phyloP scores from a whole-genome alignment of 2,797 vertebrate genomes.

The Graptemys geographica region DNA sequence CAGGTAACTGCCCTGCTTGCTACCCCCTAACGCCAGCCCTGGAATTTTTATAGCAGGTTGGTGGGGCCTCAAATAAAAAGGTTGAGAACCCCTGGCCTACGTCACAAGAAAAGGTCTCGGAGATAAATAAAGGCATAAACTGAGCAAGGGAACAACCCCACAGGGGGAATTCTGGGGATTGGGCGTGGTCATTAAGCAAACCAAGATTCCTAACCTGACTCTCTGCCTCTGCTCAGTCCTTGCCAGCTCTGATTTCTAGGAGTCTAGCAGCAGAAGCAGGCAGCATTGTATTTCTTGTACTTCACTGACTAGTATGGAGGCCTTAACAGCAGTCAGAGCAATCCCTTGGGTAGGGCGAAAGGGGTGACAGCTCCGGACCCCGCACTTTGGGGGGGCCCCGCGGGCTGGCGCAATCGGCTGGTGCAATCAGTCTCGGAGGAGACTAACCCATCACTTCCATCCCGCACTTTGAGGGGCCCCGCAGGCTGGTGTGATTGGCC shows the following conservation, averaged over 20 bases:
- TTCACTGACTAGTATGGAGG: not conserved
- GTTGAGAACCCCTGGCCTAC: not conserved
- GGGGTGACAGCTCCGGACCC: no score
- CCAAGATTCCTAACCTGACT: not conserved
- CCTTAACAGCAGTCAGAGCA: not conserved
- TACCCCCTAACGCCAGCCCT: no score
- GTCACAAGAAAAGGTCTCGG: not conserved
- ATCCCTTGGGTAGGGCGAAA: no score
- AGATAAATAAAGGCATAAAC: not conserved
- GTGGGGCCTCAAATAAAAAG: no score
- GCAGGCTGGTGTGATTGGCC: no score
- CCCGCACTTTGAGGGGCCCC: no score
- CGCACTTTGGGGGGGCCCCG: fast-evolving
- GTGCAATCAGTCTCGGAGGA: no score
- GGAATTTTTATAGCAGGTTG: no score
- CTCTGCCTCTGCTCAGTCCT: not conserved
- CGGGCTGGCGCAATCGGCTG: no score
- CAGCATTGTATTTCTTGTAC: not conserved
- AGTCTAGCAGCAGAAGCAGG: not conserved
- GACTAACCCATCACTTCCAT: no score
- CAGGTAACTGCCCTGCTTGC: no score
- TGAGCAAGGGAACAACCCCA: not conserved
- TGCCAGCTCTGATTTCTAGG: not conserved
- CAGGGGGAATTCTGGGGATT: not conserved
- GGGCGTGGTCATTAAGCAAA: not conserved